Evolutionary conservation across 1,140 invertebrate genomes (phyloP).

Genomic region (Heliothis virescens): DNA sequence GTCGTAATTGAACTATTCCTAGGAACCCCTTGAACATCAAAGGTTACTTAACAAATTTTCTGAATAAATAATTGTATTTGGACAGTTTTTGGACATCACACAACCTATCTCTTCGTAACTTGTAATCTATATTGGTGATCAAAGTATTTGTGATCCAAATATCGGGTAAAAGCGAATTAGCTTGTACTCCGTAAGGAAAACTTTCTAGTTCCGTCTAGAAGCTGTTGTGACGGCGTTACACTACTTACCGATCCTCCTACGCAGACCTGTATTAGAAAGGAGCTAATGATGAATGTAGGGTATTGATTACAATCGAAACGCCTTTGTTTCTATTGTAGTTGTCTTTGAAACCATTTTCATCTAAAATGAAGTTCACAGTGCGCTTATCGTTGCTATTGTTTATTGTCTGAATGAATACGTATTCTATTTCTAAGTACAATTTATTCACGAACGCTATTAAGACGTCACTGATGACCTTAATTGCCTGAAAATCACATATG

Average conservation of each 20-base stretch:
- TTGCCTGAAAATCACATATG: conserved; percentile 18
- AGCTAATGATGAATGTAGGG: conserved; percentile 43
- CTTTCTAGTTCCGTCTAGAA: conserved; percentile 18
- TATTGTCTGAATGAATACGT: background rate
- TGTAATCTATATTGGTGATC: too few relatives aligned
- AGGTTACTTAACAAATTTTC: background rate
- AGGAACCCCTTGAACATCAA: conserved; percentile 1
- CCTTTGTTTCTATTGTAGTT: conserved; percentile 43
- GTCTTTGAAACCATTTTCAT: conserved; percentile 29
- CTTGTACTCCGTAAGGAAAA: background rate
- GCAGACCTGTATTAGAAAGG: conserved; percentile 48
- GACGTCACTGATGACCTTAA: conserved; percentile 14
- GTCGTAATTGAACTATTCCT: conserved; percentile 1
- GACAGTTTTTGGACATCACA: background rate
- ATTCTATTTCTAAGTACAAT: conserved; percentile 11
- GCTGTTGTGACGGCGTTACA: background rate
- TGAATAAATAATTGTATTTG: background rate
- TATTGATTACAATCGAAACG: conserved; percentile 45
- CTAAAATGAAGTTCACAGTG: conserved; percentile 15
- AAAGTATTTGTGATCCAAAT: background rate
- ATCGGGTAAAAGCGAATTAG: background rate
- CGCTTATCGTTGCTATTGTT: conserved; percentile 17
- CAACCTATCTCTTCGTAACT: background rate
- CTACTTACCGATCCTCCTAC: conserved; percentile 45
- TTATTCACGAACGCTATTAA: conserved; percentile 31